Evolutionary conservation across 92 coral and sea anemone species (phyloP).

Genomic region (Ricordea florida): DNA sequence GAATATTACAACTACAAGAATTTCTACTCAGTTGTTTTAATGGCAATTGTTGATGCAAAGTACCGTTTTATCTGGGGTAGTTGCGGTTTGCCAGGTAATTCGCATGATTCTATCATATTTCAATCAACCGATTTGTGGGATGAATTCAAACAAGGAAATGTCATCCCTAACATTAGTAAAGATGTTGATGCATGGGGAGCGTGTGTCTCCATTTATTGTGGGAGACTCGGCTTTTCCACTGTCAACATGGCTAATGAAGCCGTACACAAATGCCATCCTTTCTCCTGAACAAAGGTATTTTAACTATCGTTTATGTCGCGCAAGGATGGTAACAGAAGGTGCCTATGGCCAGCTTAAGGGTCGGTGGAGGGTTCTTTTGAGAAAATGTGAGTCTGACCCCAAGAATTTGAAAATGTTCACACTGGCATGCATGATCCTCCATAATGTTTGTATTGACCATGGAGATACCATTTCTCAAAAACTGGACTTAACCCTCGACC

Average conservation of each 20-base stretch:
- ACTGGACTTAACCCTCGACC: constrained; percentile 51
- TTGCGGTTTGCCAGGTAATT: constrained; percentile 58
- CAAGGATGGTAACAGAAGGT: constrained; percentile 60
- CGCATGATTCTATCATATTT: constrained; percentile 44
- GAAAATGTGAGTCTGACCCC: constrained; percentile 33
- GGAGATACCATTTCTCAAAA: constrained; percentile 44
- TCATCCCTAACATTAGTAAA: constrained; percentile 34
- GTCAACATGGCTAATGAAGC: constrained; percentile 52
- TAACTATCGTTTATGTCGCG: constrained; percentile 50
- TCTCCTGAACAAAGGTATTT: constrained; percentile 51
- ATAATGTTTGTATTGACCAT: constrained; percentile 20
- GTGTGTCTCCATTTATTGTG: constrained; percentile 34
- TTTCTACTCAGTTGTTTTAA: constrained; percentile 33
- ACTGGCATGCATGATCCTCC: constrained; percentile 47
- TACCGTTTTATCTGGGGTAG: constrained; percentile 60
- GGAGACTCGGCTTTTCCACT: constrained; percentile 55
- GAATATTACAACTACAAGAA: constrained; percentile 43
- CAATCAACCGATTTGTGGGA: constrained; percentile 43
- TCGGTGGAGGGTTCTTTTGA: constrained; percentile 32
- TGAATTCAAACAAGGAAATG: constrained; percentile 11
- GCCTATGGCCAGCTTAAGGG: constrained; percentile 68
- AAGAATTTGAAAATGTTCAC: constrained; percentile 19
- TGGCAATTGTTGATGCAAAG: constrained; percentile 47
- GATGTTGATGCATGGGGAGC: constrained; percentile 13
- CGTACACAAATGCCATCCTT: constrained; percentile 49